phyloP scores from a whole-genome alignment of 35 echinoderm and acorn worm genomes.

The Apostichopus japonicus region DNA sequence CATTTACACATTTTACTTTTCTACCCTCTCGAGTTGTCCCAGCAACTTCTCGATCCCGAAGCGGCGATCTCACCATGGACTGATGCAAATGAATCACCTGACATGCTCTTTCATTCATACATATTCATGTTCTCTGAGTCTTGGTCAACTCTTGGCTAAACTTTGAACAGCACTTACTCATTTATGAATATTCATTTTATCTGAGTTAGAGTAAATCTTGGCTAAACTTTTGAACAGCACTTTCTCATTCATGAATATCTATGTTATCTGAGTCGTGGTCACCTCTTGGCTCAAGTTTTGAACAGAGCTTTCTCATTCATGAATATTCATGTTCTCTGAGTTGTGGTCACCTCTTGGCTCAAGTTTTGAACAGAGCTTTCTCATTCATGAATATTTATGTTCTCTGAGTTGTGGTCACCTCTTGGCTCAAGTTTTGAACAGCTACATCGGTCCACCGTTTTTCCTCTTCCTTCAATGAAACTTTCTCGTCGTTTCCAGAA shows the following conservation, averaged over 20 bases:
- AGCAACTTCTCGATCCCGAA: too few relatives aligned
- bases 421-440: slow-evolving; percentile 71
- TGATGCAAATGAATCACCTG: too few relatives aligned
- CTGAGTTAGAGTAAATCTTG: too few relatives aligned
- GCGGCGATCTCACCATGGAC: too few relatives aligned
- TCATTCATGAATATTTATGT: slow-evolving; percentile 11
- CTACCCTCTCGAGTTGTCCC: too few relatives aligned
- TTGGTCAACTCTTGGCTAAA: too few relatives aligned
- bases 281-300: slow-evolving; percentile 73
- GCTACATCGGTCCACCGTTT: slow-evolving; percentile 89
- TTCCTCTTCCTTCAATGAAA: slow-evolving; percentile 79
- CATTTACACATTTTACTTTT: too few relatives aligned
- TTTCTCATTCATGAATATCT: background rate
- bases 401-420: slow-evolving; percentile 21
- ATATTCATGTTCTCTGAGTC: too few relatives aligned
- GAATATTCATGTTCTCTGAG: slow-evolving; percentile 43
- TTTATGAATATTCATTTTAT: too few relatives aligned
- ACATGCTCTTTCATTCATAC: too few relatives aligned
- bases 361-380: slow-evolving; percentile 71
- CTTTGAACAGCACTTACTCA: too few relatives aligned
- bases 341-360: slow-evolving; percentile 33
- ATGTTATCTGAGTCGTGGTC: slow-evolving; percentile 11
- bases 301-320: background rate
- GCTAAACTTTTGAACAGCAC: too few relatives aligned
- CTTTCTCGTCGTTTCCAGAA: slow-evolving; percentile 70